phyloP scores from a whole-genome alignment of 2,113 vertebrate species.

The Leptosomus discolor region DNA sequence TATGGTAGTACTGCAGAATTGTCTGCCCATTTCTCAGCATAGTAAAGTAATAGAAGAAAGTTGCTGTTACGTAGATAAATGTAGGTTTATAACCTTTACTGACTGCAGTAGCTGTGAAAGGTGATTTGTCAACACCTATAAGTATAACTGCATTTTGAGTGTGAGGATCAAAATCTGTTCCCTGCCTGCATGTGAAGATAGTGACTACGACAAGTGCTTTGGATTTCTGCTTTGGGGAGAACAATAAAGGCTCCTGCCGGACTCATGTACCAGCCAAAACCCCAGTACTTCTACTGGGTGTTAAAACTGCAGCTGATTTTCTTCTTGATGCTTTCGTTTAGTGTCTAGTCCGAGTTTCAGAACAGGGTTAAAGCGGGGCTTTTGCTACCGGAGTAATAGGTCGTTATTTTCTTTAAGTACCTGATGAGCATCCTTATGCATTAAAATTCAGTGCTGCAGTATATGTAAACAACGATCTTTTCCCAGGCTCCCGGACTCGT shows the following conservation, averaged over 20 bases:
- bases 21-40: background rate
- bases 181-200: background rate
- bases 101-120: background rate
- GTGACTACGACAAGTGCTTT: background rate
- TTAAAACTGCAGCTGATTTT: background rate
- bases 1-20: background rate
- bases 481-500: background rate
- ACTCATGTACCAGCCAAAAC: background rate
- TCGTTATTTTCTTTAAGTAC: background rate
- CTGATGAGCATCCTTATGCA: accelerated
- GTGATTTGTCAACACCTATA: background rate
- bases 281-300: background rate
- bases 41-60: background rate
- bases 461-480: background rate
- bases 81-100: background rate
- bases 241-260: background rate
- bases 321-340: background rate
- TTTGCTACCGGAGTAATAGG: background rate
- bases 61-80: background rate
- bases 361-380: background rate
- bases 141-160: background rate
- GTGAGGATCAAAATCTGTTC: background rate
- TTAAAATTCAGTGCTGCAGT: background rate
- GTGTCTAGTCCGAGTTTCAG: background rate
- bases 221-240: background rate